These are phyloP conservation scores for Rhodophaea formosa DNA, from an alignment of 2,888 invertebrate species.

Conservation along the genomic window DNA sequence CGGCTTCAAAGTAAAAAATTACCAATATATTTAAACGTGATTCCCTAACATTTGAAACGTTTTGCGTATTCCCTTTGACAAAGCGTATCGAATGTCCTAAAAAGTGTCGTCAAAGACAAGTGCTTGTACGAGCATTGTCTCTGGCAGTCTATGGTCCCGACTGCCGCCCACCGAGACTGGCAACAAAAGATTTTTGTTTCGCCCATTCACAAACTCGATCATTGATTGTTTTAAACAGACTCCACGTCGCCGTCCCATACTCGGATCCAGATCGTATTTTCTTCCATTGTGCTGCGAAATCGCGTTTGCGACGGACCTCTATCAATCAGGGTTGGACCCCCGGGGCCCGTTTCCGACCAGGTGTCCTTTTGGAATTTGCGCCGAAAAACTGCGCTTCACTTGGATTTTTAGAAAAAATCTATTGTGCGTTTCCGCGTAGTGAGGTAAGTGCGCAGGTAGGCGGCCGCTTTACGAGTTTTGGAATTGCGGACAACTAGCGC, in stretches of 20 bases:
- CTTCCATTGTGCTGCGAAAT: constrained; percentile 59
- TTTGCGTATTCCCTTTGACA: background rate
- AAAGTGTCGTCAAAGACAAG: constrained; percentile 8
- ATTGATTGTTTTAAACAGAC: constrained; percentile 81
- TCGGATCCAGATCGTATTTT: constrained; percentile 47
- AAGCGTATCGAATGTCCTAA: background rate
- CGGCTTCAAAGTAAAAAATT: background rate
- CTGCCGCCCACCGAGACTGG: constrained; percentile 62
- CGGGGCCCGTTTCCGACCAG: constrained; percentile 79
- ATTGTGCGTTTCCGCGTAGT: constrained; percentile 76
- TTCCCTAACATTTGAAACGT: no score
- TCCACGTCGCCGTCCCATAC: constrained; percentile 63
- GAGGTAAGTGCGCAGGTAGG: constrained; percentile 64
- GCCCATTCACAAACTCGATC: constrained; percentile 73
- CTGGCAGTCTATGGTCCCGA: constrained; percentile 36
- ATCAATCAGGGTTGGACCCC: constrained; percentile 76
- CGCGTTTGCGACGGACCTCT: constrained; percentile 65
- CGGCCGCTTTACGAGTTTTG: constrained; percentile 38
- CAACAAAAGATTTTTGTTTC: constrained; percentile 69
- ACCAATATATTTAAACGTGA: background rate
- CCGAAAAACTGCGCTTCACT: constrained; percentile 74
- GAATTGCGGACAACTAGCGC: constrained; percentile 30
- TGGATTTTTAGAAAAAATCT: constrained; percentile 57
- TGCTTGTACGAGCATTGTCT: background rate
- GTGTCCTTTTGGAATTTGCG: constrained; percentile 77